phyloP scores from a whole-genome alignment of 2,113 vertebrate genomes.

The Pollachius pollachius region DNA sequence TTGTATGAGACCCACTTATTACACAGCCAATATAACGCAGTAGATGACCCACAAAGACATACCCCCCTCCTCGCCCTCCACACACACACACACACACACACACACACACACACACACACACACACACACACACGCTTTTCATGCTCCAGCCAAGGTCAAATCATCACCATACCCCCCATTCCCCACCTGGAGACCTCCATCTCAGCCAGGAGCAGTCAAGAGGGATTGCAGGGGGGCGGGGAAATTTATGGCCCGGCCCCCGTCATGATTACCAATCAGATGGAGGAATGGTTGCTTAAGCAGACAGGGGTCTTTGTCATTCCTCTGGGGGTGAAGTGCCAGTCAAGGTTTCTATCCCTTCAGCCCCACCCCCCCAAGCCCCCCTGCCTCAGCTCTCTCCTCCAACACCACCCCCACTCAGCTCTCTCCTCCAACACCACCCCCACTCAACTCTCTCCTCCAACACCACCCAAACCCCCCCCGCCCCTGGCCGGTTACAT shows the following conservation, averaged over 20 bases:
- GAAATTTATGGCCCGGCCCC: conserved; percentile 63
- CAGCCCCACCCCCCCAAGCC: too few species aligned
- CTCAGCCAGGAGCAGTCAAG: conserved; percentile 52
- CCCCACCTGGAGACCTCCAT: conserved; percentile 47
- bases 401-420: too few species aligned
- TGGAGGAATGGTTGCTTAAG: conserved; percentile 67
- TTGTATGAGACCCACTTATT: conserved; percentile 70
- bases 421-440: too few species aligned
- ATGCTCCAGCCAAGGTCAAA: conserved; percentile 63
- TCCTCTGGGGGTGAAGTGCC: conserved; percentile 59
- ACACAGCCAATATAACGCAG: conserved; percentile 61
- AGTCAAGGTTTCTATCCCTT: conserved; percentile 63
- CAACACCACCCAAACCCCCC: too few species aligned
- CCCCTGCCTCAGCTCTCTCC: too few species aligned
- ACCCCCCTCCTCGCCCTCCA: neutral
- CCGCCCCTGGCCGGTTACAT: too few species aligned
- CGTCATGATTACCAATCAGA: conserved; percentile 74
- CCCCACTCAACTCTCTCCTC: too few species aligned
- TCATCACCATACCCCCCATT: conserved; percentile 48
- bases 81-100: neutral
- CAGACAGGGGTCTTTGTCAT: conserved; percentile 61
- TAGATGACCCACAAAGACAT: conserved; percentile 26
- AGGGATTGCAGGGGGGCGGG: neutral
- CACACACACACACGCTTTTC: conserved; percentile 17
- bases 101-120: conserved; percentile 8